phyloP scores from a whole-genome alignment of 1,140 invertebrate genomes.

The Drosophila nasuta region DNA sequence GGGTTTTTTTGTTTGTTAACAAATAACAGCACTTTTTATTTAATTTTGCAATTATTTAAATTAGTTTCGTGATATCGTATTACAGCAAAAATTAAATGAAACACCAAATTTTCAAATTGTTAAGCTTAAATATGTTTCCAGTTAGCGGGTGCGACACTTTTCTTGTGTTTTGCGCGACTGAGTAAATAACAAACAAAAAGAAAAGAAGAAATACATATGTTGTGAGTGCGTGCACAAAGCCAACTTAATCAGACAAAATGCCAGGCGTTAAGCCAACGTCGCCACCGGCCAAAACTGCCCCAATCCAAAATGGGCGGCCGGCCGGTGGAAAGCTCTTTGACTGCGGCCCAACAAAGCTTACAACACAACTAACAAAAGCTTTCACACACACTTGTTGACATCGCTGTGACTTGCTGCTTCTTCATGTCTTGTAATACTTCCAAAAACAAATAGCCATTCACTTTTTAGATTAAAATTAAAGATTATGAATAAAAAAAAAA shows the following conservation, averaged over 20 bases:
- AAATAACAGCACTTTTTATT: not conserved
- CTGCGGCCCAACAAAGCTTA: slow-evolving; percentile 19
- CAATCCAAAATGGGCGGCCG: not conserved
- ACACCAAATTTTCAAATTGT: too few species aligned
- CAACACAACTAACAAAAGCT: not conserved
- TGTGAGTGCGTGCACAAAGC: slow-evolving; percentile 27
- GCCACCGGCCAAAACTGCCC: slow-evolving; percentile 13
- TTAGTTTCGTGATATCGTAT: not conserved
- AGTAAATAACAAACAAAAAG: slow-evolving; percentile 5
- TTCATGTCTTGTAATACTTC: not conserved
- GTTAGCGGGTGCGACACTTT: slow-evolving; percentile 20
- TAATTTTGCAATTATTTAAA: not conserved
- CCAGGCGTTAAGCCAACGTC: slow-evolving; percentile 36
- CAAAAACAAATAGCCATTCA: too few species aligned
- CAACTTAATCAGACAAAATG: slow-evolving; percentile 49
- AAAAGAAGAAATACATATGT: too few species aligned
- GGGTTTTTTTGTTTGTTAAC: not conserved
- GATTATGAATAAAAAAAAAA: too few species aligned
- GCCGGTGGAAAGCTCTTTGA: slow-evolving; percentile 23
- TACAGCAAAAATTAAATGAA: too few species aligned
- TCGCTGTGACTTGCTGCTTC: not conserved
- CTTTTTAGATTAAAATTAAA: too few species aligned
- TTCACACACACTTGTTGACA: slow-evolving; percentile 27
- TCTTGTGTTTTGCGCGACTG: slow-evolving; percentile 27
- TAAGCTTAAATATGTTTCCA: not conserved